These are phyloP conservation scores for Talpa occidentalis DNA, from an alignment of 2,113 vertebrate genomes.

Conservation along the genomic window DNA sequence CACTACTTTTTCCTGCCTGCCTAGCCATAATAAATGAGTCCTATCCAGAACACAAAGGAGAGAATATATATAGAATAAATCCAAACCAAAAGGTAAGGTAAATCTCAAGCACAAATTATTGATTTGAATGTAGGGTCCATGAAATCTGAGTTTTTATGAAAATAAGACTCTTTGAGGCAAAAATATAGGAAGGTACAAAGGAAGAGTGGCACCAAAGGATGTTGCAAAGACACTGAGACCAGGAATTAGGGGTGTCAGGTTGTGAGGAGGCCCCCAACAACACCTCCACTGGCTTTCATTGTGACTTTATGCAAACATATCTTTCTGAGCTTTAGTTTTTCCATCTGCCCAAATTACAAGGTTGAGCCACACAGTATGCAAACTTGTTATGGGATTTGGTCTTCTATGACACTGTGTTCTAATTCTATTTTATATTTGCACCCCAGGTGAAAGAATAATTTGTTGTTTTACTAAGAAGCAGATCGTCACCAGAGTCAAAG, in stretches of 20 bases:
- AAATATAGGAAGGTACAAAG: background rate
- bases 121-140: background rate
- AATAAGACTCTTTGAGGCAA: background rate
- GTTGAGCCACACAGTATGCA: background rate
- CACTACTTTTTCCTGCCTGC: conserved; percentile 32
- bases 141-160: background rate
- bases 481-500: conserved; percentile 41
- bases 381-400: conserved; percentile 34
- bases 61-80: background rate
- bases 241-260: no score
- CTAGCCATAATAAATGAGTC: conserved; percentile 21
- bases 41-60: background rate
- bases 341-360: conserved; percentile 22
- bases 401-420: conserved; percentile 58
- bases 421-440: conserved; percentile 65
- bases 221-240: background rate
- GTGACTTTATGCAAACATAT: background rate
- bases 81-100: background rate
- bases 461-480: conserved; percentile 59
- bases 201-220: background rate
- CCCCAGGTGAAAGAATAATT: conserved; percentile 67
- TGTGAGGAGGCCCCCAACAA: background rate
- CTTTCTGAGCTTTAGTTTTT: conserved; percentile 31
- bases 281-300: background rate
- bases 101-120: background rate